phyloP scores from a whole-genome alignment of 1,140 invertebrate genomes.

The Lordiphosa clarofinis region DNA sequence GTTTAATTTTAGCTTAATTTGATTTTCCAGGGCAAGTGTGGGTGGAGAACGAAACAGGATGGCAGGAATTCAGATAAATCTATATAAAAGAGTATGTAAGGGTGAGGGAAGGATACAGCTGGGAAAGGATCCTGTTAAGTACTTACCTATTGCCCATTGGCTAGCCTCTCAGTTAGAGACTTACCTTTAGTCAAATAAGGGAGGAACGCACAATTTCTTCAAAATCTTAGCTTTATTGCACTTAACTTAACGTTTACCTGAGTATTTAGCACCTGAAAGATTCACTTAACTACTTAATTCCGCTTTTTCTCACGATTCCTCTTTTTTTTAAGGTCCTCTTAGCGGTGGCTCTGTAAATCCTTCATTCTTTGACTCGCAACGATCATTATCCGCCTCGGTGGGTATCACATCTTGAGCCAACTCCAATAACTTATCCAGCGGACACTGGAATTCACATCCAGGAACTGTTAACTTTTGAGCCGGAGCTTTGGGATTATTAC shows the following conservation, averaged over 20 bases:
- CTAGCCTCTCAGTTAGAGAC: too few species aligned
- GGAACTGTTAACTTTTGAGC: conserved; percentile 82
- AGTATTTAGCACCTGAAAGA: conserved; percentile 57
- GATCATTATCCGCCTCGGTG: conserved; percentile 80
- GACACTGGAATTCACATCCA: conserved; percentile 83
- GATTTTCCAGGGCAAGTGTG: conserved; percentile 35
- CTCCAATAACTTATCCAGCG: conserved; percentile 81
- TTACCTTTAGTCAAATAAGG: too few species aligned
- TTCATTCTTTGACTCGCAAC: conserved; percentile 82
- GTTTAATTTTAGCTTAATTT: conserved; percentile 67
- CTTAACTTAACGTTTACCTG: conserved; percentile 47
- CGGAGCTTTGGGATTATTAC: conserved; percentile 81
- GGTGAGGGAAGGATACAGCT: too few species aligned
- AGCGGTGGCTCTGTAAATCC: conserved; percentile 81
- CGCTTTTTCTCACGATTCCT: too few species aligned
- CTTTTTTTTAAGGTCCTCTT: conserved; percentile 79
- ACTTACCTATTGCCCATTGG: too few species aligned
- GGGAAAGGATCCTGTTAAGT: too few species aligned
- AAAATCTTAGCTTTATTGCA: conserved; percentile 26
- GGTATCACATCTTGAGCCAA: conserved; percentile 82
- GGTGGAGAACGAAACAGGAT: background rate
- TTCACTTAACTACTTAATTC: conserved; percentile 13
- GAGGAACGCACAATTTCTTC: too few species aligned
- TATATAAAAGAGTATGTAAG: conserved; percentile 2
- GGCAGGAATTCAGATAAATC: conserved; percentile 37